phyloP scores from a whole-genome alignment of 2,888 invertebrate species.

The Rotaria sp. region DNA sequence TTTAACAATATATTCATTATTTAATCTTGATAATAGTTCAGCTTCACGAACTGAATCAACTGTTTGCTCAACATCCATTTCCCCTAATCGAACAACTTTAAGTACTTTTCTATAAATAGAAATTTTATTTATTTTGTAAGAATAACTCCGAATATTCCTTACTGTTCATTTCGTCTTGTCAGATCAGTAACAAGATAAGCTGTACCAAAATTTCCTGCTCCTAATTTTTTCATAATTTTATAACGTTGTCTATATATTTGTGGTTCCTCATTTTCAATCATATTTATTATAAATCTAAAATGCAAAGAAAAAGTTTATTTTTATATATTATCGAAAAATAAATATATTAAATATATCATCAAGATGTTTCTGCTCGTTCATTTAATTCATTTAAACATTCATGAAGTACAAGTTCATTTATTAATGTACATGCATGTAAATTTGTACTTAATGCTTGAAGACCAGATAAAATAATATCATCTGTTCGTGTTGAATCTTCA shows the following conservation, averaged over 20 bases:
- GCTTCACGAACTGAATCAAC: constrained; percentile 54
- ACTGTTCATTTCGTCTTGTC: constrained; percentile 47
- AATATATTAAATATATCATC: background rate
- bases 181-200: constrained; percentile 49
- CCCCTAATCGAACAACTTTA: constrained; percentile 54
- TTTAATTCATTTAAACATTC: background rate
- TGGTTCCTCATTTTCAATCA: background rate
- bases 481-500: background rate
- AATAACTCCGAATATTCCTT: constrained; percentile 36
- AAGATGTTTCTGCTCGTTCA: background rate
- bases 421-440: background rate
- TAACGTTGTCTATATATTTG: constrained; percentile 48
- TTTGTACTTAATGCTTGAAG: background rate
- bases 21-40: constrained; percentile 50
- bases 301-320: background rate
- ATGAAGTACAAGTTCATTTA: background rate
- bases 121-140: background rate
- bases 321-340: background rate
- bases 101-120: constrained; percentile 51
- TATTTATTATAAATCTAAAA: background rate
- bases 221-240: constrained; percentile 50
- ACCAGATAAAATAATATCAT: background rate
- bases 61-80: constrained; percentile 54
- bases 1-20: constrained; percentile 54
- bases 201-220: constrained; percentile 55